Base-by-base conservation (phyloP, 2,113 vertebrate species). In the Urocolius indicus region DNA sequence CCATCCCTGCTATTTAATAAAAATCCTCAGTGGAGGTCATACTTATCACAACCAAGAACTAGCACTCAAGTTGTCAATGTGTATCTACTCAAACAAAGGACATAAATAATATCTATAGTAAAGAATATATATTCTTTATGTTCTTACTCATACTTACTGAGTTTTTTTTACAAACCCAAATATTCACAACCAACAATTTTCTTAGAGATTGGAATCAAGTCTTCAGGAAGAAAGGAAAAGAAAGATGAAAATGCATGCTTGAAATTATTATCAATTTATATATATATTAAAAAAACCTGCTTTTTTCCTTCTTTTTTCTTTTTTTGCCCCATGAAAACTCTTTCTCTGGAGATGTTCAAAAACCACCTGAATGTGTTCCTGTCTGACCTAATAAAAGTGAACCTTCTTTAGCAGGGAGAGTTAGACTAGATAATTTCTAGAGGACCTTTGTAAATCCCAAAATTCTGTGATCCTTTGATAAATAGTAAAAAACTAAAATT, bases 251-350 rank as follows among this genome's bases (percentile, higher is more conserved):
- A 34, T 22, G 1, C 3, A 58, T 11, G 13, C 36, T 10, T 54
- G 41, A 57, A 86, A 86, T 8, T 27, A 65, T 62, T 69, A 63
- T 20, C 8, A 7, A 34, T 14, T 69, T 52, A 26, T 2, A 65
- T 68, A 41, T 41, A 41, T 41, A 41, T 41, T 10, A 10, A 41
- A 46, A 80, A 72, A 29, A 0, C 1, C 4, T 38, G 1, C 0
- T 68, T 30, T 88, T 65, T 4, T 62, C 38, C 38, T 12, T 12
- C 38, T 41, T 41, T 41, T 41, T 41, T 41, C 12, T 41, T 41
- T 41, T 41, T 41, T 41, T 41, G 9, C 12, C 12, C 12, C 38
- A 41, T 41, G 38, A 41, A 41, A 41, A 41, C 38, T 41, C 38
- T 41, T 41, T 41, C 38, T 41, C 38, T 41, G 38, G 38, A 41